These are phyloP conservation scores for Oligia strigilis DNA, from an alignment of 2,888 invertebrate species.

Conservation along the genomic window DNA sequence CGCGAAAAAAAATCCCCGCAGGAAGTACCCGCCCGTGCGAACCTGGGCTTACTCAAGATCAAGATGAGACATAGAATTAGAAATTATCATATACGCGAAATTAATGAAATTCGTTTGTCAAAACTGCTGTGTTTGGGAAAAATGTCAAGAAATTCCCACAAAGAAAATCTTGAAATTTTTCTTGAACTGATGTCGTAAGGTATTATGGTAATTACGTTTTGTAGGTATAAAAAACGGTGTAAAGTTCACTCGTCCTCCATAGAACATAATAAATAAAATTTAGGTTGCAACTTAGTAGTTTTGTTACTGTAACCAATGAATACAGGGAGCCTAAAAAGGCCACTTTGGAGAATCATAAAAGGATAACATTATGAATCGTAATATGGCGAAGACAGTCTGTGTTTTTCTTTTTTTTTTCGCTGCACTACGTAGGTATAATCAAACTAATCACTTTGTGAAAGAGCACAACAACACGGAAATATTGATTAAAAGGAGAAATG, in stretches of 20 bases:
- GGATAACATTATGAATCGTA: too few species aligned
- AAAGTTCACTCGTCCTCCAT: background rate
- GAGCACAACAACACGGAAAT: background rate
- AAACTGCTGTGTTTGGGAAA: background rate
- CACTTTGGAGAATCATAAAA: too few species aligned
- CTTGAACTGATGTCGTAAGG: background rate
- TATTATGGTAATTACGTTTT: background rate
- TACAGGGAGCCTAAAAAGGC: background rate
- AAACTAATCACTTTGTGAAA: background rate
- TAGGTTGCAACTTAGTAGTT: background rate
- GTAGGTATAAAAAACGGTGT: background rate
- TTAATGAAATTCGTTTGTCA: background rate
- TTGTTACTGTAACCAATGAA: background rate
- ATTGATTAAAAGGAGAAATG: background rate
- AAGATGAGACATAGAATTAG: conserved; percentile 5
- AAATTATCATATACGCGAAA: conserved; percentile 1
- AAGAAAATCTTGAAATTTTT: background rate
- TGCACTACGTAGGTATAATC: background rate
- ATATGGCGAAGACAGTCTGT: too few species aligned
- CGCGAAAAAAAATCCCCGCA: too few species aligned
- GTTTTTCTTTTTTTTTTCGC: too few species aligned
- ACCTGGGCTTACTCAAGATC: background rate
- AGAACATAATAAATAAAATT: background rate
- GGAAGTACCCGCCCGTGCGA: background rate
- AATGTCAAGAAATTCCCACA: background rate